Evolutionary conservation across 2,888 invertebrate genomes (phyloP).

Genomic region (Mythimna albipuncta): DNA sequence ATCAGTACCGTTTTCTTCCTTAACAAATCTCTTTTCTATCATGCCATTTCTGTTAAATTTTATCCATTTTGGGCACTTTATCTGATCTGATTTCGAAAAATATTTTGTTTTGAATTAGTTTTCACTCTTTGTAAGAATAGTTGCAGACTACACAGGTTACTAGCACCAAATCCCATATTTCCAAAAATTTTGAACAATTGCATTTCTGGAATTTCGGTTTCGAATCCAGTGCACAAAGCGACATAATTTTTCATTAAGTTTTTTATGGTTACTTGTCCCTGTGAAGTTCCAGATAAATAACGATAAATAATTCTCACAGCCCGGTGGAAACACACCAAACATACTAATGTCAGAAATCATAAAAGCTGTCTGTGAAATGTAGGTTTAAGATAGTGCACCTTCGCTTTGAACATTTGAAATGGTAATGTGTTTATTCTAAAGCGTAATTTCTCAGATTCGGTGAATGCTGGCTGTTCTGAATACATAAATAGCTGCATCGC

Average conservation of each 20-base stretch:
- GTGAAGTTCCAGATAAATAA: background rate
- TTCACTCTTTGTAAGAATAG: too few relatives aligned
- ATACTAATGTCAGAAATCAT: constrained; percentile 34
- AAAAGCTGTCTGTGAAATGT: constrained; percentile 37
- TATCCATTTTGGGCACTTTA: too few relatives aligned
- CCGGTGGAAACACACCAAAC: background rate
- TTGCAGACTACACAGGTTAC: background rate
- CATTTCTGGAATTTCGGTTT: background rate
- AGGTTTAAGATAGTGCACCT: constrained; percentile 18
- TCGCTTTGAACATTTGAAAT: constrained; percentile 35
- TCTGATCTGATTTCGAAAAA: too few relatives aligned
- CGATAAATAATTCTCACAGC: background rate
- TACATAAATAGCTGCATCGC: constrained; percentile 33
- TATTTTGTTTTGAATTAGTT: too few relatives aligned
- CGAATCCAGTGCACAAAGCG: background rate
- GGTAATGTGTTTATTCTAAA: constrained; percentile 33
- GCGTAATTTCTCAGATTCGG: constrained; percentile 40
- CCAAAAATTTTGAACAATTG: too few relatives aligned
- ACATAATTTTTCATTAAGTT: background rate
- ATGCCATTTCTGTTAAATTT: too few relatives aligned
- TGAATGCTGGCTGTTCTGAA: constrained; percentile 28
- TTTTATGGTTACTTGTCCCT: background rate
- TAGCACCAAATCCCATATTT: background rate
- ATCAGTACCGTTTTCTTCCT: background rate
- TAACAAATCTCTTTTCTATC: too few relatives aligned